These are phyloP conservation scores for Bolborhynchus lineola DNA, from an alignment of 2,113 vertebrate genomes.

Conservation along the genomic window DNA sequence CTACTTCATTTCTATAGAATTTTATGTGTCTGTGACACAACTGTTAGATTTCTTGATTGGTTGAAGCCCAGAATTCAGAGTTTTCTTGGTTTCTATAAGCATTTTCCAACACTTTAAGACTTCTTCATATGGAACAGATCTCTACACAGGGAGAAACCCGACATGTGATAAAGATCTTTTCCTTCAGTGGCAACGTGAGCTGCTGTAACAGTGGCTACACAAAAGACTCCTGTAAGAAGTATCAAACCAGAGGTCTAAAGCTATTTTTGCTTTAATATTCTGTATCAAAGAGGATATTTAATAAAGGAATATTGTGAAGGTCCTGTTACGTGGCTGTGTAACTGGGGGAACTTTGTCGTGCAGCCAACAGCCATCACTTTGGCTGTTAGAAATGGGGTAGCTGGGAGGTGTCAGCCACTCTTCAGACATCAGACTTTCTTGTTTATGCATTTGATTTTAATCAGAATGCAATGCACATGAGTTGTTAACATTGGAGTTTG, in stretches of 20 bases:
- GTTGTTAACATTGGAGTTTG: neutral
- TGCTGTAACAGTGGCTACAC: neutral
- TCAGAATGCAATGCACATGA: neutral
- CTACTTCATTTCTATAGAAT: neutral
- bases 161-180: neutral
- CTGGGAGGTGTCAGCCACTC: neutral
- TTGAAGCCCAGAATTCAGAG: neutral
- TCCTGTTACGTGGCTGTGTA: neutral
- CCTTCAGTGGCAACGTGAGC: neutral
- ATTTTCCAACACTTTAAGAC: neutral
- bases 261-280: neutral
- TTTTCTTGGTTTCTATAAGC: neutral
- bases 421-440: neutral
- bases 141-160: neutral
- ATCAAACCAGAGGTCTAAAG: neutral
- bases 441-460: neutral
- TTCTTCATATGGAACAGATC: neutral
- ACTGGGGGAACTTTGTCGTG: neutral
- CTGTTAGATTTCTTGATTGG: neutral
- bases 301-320: neutral
- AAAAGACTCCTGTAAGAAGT: neutral
- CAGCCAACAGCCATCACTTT: neutral
- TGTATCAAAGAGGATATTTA: constrained; percentile 10
- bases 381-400: neutral
- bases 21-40: neutral